Evolutionary conservation across 1,140 invertebrate species (phyloP).

Genomic region (Drosophila bocki): DNA sequence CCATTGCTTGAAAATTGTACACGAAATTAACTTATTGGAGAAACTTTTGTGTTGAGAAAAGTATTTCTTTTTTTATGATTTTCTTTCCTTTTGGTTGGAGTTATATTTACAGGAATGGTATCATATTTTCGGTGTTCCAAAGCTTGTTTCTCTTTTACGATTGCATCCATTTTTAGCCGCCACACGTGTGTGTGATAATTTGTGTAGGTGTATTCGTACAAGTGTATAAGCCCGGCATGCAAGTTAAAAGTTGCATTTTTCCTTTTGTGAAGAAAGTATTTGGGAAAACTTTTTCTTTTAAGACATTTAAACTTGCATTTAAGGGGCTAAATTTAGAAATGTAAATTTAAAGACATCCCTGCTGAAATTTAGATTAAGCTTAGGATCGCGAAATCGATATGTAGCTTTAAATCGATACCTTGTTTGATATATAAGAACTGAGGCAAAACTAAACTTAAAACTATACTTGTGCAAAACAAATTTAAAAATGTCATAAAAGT

Average conservation of each 20-base stretch:
- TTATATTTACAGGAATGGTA: neutral
- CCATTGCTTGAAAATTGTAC: neutral
- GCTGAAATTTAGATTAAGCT: neutral
- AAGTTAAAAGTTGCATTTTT: conserved; percentile 58
- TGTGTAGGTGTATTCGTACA: conserved; percentile 6
- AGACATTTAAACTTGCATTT: conserved; percentile 18
- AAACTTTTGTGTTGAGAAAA: neutral
- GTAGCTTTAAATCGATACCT: too few species aligned
- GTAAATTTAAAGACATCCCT: neutral
- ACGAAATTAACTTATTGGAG: neutral
- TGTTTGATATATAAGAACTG: too few species aligned
- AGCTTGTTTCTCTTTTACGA: neutral
- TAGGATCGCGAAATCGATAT: neutral
- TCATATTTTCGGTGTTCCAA: neutral
- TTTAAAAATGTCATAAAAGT: too few species aligned
- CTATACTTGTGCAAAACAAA: neutral
- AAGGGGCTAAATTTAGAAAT: conserved; percentile 19
- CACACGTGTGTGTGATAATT: conserved; percentile 1
- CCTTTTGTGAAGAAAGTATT: conserved; percentile 39
- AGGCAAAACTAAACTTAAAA: neutral
- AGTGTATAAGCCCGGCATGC: conserved; percentile 43
- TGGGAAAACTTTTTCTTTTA: conserved; percentile 27
- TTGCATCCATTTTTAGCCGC: neutral
- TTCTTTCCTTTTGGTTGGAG: too few species aligned
- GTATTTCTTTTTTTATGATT: neutral